Evolutionary conservation across 2,888 invertebrate species (phyloP), one percentile per base, ranked within the genome.

Genomic region (Nebria brevicollis): DNA sequence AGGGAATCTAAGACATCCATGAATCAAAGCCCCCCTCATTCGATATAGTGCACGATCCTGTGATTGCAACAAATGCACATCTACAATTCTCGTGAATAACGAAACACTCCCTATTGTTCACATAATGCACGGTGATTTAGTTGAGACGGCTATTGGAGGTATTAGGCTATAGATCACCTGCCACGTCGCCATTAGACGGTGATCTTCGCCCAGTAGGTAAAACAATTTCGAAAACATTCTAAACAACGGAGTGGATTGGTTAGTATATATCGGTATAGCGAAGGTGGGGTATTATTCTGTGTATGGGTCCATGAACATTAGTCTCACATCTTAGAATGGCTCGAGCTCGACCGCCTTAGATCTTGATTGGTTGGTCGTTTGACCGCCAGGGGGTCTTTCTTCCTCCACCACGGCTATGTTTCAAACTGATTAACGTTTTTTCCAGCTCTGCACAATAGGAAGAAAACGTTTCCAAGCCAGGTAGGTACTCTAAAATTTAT

Each of bases 51-150:
- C 34, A 20, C 70, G 72, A 78, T 34, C 73, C 43, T 34, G 73
- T 73, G 65, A 66, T 78, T 65, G 26, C 64, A 25, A 25, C 20
- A 34, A 34, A 42, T 65, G 42, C 68, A n/a, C 77, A 78, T 66
- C 78, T 43, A 34, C 41, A 7, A 66, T 25, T 68, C 20, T 13
- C 20, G 8, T 68, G 68, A 20, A 68, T 25, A 77, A 72, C 25
- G 26, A 70, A 84, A 83, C 84, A 83, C 84, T 85, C 86, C 87
- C 88, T 85, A 86, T 87, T 87, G 87, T 87, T 88, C 87, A 54
- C 54, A 88, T 87, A 88, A 87, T 87, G 86, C 87, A 88, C 85
- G 54, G 87, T 87, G 87, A 87, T 87, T 87, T 87, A 87, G 85
- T 11, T 84, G 83, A 82, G 83, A 83, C 81, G 84, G 85, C 85